phyloP scores from a whole-genome alignment of 2,888 invertebrate genomes.

The Atrina japonica region DNA sequence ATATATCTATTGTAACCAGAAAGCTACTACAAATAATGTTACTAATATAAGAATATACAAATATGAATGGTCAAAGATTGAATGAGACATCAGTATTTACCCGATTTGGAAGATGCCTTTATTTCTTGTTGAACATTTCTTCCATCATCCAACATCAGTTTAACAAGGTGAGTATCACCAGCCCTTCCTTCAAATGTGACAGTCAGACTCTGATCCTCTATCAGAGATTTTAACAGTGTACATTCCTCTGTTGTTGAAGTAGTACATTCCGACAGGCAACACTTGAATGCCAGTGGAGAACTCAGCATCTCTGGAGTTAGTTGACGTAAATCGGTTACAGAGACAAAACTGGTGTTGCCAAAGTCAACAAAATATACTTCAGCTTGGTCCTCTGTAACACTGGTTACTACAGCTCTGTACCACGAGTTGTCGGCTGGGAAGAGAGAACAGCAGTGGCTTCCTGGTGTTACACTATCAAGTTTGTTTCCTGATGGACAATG shows the following conservation, averaged over 20 bases:
- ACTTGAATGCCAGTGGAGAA: slow-evolving; percentile 46
- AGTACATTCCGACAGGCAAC: slow-evolving; percentile 29
- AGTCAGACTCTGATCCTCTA: slow-evolving; percentile 19
- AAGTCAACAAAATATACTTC: slow-evolving; percentile 85
- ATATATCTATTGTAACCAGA: too few relatives aligned
- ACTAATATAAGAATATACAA: too few relatives aligned
- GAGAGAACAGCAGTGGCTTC: slow-evolving; percentile 63
- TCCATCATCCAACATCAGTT: slow-evolving; percentile 10
- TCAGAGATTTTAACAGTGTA: slow-evolving; percentile 19
- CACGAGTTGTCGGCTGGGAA: slow-evolving; percentile 68
- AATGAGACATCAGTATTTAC: slow-evolving; percentile 16
- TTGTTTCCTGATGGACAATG: slow-evolving; percentile 14
- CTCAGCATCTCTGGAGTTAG: slow-evolving; percentile 49
- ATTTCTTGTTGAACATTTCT: slow-evolving; percentile 22
- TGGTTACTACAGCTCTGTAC: slow-evolving; percentile 68
- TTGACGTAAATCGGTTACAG: slow-evolving; percentile 47
- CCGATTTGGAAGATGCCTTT: not conserved
- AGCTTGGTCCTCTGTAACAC: slow-evolving; percentile 71
- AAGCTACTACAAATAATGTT: too few relatives aligned
- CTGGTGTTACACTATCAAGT: slow-evolving; percentile 42
- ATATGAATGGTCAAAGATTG: too few relatives aligned
- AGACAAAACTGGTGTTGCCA: slow-evolving; percentile 81
- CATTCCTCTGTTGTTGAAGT: slow-evolving; percentile 3
- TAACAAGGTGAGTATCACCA: slow-evolving; percentile 20
- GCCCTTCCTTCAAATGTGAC: slow-evolving; percentile 17